phyloP scores from a whole-genome alignment of 2,113 vertebrate species.

The Solea solea region DNA sequence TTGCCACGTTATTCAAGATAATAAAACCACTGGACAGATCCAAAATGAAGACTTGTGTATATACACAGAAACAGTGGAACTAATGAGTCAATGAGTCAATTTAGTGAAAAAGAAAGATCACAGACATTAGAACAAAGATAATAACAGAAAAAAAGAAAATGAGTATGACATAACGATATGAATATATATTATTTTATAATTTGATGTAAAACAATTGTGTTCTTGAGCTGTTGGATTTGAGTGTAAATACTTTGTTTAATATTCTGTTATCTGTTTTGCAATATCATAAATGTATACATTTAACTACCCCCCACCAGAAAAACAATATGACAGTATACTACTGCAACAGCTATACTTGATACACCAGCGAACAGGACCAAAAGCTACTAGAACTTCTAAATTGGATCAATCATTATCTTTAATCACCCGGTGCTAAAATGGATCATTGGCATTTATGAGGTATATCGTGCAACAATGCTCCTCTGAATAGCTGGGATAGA shows the following conservation, averaged over 20 bases:
- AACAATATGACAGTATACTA: not conserved
- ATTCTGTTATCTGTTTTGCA: not conserved
- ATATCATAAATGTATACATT: not conserved
- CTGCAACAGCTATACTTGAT: not conserved
- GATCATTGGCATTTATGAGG: conserved; percentile 35
- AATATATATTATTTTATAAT: too few relatives aligned
- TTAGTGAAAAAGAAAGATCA: conserved; percentile 28
- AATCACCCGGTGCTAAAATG: conserved; percentile 25
- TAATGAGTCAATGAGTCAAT: conserved; percentile 74
- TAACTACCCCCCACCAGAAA: not conserved
- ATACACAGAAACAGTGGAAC: conserved; percentile 66
- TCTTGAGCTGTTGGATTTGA: not conserved
- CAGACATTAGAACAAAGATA: conserved; percentile 38
- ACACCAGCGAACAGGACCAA: not conserved
- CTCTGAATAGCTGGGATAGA: conserved; percentile 4
- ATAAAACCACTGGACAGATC: conserved; percentile 68
- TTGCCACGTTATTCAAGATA: conserved; percentile 66
- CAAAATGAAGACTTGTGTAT: conserved; percentile 64
- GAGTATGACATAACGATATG: not conserved
- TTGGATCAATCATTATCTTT: conserved; percentile 32
- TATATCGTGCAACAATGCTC: conserved; percentile 17
- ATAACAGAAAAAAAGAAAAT: not conserved
- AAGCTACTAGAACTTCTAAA: conserved; percentile 24
- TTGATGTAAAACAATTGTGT: not conserved
- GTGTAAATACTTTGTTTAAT: not conserved